Evolutionary conservation across 2,797 vertebrate species (phyloP).

Genomic region (Onychomys leucogaster): DNA sequence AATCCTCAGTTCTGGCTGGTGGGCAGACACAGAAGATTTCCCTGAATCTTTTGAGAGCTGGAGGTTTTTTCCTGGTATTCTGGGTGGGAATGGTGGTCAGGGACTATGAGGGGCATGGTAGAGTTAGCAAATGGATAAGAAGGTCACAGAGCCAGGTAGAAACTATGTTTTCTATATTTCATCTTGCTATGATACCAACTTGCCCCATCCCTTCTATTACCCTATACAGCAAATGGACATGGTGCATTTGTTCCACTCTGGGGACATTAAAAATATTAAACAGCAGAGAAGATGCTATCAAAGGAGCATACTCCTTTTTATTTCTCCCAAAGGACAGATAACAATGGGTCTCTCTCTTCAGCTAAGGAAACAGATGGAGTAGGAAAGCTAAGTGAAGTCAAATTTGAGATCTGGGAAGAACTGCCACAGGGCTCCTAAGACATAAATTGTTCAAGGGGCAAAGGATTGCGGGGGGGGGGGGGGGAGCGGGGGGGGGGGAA

Average conservation of each 20-base stretch:
- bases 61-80: background rate
- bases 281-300: background rate
- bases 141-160: background rate
- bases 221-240: background rate
- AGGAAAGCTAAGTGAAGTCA: background rate
- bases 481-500: no score
- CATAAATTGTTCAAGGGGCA: background rate
- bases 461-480: background rate
- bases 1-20: background rate
- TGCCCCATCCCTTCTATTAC: background rate
- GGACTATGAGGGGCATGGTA: accelerated
- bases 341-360: background rate
- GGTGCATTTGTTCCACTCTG: background rate
- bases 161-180: background rate
- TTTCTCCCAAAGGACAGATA: background rate
- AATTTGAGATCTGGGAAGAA: background rate
- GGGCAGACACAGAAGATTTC: background rate
- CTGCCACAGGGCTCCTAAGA: background rate
- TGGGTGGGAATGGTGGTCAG: background rate
- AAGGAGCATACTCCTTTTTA: background rate
- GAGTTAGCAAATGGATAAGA: background rate
- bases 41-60: background rate
- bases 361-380: background rate
- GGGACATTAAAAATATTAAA: background rate
- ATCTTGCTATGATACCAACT: background rate